Percentiles rank a stretch among this genome's conserved stretches.
Conservation (phyloP, 2,113 vertebrate species). For the Ploceus nigricollis region DNA sequence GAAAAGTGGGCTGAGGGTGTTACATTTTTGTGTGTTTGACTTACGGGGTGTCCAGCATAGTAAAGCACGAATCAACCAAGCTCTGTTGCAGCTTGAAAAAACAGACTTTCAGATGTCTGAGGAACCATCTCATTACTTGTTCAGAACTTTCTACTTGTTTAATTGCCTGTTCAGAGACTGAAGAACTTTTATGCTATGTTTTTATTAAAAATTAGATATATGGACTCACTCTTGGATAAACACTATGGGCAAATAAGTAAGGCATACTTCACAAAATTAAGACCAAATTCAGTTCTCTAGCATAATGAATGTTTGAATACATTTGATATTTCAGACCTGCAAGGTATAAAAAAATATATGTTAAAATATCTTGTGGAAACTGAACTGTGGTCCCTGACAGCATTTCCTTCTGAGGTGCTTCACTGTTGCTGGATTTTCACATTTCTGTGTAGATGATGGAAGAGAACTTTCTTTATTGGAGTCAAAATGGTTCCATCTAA, state of each 20-base stretch:
- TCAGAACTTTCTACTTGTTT: slow-evolving; percentile 6
- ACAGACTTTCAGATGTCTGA: background rate
- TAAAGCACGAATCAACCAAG: background rate
- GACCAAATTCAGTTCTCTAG: background rate
- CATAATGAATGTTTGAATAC: background rate
- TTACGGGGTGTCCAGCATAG: background rate
- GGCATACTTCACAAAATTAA: background rate
- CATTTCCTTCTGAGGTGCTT: background rate
- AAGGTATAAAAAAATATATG: background rate
- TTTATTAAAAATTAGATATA: slow-evolving; percentile 32
- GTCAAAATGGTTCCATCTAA: slow-evolving; percentile 3
- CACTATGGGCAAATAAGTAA: background rate
- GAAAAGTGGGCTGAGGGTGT: background rate
- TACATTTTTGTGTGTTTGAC: slow-evolving; percentile 32
- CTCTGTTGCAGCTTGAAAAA: background rate
- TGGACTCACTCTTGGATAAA: background rate
- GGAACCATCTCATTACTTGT: slow-evolving; percentile 28
- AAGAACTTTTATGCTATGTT: background rate
- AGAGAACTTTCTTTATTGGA: background rate
- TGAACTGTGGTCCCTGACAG: background rate
- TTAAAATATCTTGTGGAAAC: background rate
- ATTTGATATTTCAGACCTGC: background rate
- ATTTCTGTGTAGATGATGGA: background rate
- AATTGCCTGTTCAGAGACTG: slow-evolving; percentile 1
- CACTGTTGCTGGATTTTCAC: background rate